These are phyloP conservation scores for Drosophila nigrodunni DNA, from an alignment of 1,140 invertebrate genomes.

Conservation along the genomic window DNA sequence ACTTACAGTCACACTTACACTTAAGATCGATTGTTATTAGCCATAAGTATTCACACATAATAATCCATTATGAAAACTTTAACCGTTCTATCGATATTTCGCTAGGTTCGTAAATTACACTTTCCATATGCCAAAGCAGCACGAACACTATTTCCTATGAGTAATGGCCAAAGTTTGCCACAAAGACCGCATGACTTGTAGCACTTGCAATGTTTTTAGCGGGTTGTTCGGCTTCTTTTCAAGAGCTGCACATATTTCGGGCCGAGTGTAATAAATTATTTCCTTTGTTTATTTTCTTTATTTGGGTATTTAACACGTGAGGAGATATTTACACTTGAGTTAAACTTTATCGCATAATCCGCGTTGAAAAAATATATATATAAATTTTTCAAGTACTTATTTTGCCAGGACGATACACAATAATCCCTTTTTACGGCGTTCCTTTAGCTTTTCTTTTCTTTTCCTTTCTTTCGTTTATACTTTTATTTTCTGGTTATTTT, in stretches of 20 bases:
- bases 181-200: slow-evolving; percentile 44
- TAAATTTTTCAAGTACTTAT: slow-evolving; percentile 29
- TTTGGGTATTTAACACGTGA: slow-evolving; percentile 58
- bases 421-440: slow-evolving; percentile 73
- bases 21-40: background rate
- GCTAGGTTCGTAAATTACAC: slow-evolving; percentile 18
- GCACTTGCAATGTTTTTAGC: slow-evolving; percentile 58
- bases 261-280: slow-evolving; percentile 49
- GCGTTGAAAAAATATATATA: slow-evolving; percentile 50
- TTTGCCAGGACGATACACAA: slow-evolving; percentile 59
- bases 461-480: background rate
- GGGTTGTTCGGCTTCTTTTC: slow-evolving; percentile 29
- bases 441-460: slow-evolving; percentile 41
- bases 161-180: slow-evolving; percentile 67
- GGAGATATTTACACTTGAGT: slow-evolving; percentile 70
- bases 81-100: slow-evolving; percentile 1
- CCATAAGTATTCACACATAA: slow-evolving; percentile 21
- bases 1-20: background rate
- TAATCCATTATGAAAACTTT: slow-evolving; percentile 17
- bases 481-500: slow-evolving; percentile 13
- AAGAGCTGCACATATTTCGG: slow-evolving; percentile 16
- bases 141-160: slow-evolving; percentile 45
- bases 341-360: slow-evolving; percentile 72
- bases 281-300: slow-evolving; percentile 27
- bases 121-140: slow-evolving; percentile 43